These are phyloP conservation scores for Galaxea fascicularis DNA, from an alignment of 92 coral and sea anemone genomes.

Conservation along the genomic window DNA sequence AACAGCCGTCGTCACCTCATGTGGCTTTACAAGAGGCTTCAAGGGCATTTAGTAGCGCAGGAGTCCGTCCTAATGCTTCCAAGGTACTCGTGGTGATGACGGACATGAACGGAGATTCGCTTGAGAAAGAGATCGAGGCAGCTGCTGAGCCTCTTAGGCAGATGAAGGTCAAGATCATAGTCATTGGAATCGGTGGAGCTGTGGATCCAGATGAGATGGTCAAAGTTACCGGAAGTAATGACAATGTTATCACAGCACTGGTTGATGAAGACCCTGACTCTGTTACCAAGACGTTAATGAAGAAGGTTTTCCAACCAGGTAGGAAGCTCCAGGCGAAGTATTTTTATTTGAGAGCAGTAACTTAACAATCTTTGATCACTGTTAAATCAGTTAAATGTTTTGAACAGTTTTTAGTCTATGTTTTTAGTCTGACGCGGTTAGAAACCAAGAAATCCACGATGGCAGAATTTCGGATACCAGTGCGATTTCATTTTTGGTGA, in stretches of 20 bases:
- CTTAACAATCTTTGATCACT: too few relatives aligned
- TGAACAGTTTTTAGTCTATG: too few relatives aligned
- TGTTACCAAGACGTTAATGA: slow-evolving; percentile 12
- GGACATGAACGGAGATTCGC: slow-evolving; percentile 58
- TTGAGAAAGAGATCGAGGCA: slow-evolving; percentile 16
- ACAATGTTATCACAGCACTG: slow-evolving; percentile 26
- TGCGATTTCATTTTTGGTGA: too few relatives aligned
- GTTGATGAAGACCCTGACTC: slow-evolving; percentile 14
- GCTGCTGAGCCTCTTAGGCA: slow-evolving; percentile 38
- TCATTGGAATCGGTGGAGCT: slow-evolving; percentile 69
- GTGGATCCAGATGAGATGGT: slow-evolving; percentile 62
- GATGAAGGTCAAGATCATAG: slow-evolving; percentile 60
- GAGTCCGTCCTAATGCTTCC: slow-evolving; percentile 71
- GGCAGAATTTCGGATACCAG: too few relatives aligned
- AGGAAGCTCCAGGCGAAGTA: neutral
- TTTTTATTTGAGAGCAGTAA: too few relatives aligned
- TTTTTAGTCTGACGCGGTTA: too few relatives aligned
- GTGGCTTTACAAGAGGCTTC: slow-evolving; percentile 73
- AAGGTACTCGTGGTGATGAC: slow-evolving; percentile 86
- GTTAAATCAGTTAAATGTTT: too few relatives aligned
- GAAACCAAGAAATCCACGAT: too few relatives aligned
- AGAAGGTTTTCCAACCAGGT: slow-evolving; percentile 41
- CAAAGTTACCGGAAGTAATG: slow-evolving; percentile 27
- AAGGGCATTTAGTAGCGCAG: slow-evolving; percentile 63
- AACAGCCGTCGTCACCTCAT: slow-evolving; percentile 62